Evolutionary conservation across 2,113 vertebrate genomes (phyloP).

Genomic region (Xenotilapia flavipinnis): DNA sequence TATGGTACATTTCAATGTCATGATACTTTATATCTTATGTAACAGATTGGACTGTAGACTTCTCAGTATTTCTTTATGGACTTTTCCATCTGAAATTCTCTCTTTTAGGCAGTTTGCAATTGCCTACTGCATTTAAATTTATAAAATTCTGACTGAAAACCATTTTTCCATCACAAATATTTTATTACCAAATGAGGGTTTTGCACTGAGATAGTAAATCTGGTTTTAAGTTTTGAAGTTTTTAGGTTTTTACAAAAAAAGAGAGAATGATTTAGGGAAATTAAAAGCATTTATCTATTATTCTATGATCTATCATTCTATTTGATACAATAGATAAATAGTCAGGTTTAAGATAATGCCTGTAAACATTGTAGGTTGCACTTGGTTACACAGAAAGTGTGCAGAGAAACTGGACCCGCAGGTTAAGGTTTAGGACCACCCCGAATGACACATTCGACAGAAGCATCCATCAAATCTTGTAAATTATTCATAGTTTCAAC

Average conservation of each 20-base stretch:
- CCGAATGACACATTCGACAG: not conserved
- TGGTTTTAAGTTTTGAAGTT: not conserved
- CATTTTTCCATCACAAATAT: not conserved
- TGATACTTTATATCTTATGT: not conserved
- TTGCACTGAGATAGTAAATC: not conserved
- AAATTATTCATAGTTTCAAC: slow-evolving; percentile 29
- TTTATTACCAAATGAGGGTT: not conserved
- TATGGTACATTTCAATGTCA: not conserved
- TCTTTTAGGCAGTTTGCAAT: not conserved
- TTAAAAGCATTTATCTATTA: not conserved
- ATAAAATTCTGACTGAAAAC: too few species aligned
- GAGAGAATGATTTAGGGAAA: not conserved
- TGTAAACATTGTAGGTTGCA: not conserved
- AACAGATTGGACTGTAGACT: not conserved
- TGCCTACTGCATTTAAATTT: not conserved
- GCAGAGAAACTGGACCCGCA: not conserved
- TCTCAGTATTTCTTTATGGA: not conserved
- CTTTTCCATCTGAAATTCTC: too few species aligned
- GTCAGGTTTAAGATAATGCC: not conserved
- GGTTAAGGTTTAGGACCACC: not conserved
- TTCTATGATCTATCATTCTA: not conserved
- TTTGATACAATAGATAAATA: not conserved
- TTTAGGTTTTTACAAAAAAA: not conserved
- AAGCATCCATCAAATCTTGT: slow-evolving; percentile 20
- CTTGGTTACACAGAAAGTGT: not conserved